Conservation (phyloP, 64 coral and sea anemone genomes). For the Catalaphyllia jardinei region DNA sequence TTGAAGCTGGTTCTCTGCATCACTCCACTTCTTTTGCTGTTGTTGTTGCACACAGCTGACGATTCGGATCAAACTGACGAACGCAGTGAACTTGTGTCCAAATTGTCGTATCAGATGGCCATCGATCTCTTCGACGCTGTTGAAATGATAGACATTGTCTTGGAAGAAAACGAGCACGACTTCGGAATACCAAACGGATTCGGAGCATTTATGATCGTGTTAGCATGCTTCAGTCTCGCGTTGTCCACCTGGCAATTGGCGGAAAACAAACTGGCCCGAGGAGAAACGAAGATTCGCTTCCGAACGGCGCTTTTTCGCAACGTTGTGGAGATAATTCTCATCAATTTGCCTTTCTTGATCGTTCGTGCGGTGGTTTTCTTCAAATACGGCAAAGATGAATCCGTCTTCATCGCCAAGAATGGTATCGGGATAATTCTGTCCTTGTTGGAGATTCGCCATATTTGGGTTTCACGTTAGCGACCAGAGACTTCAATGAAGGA, state of each 20-base stretch:
- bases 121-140: slow-evolving; percentile 61
- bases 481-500: too few relatives aligned
- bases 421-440: slow-evolving; percentile 44
- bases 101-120: slow-evolving; percentile 6
- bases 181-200: not conserved
- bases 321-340: slow-evolving; percentile 16
- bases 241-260: not conserved
- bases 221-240: slow-evolving; percentile 33
- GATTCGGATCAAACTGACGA: not conserved
- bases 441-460: slow-evolving; percentile 31
- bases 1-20: slow-evolving; percentile 33
- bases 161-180: slow-evolving; percentile 9
- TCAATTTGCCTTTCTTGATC: slow-evolving; percentile 58
- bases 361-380: slow-evolving; percentile 52
- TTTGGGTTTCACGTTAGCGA: not conserved
- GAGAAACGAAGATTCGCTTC: not conserved
- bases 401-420: slow-evolving; percentile 76
- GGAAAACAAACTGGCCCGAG: slow-evolving; percentile 20
- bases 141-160: slow-evolving; percentile 40
- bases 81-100: not conserved
- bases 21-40: slow-evolving; percentile 11
- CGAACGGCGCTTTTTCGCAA: not conserved
- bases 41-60: slow-evolving; percentile 42
- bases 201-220: not conserved
- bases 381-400: slow-evolving; percentile 18